Base-by-base conservation (phyloP, 2,888 invertebrate species). In the Malthinus seriepunctatus region DNA sequence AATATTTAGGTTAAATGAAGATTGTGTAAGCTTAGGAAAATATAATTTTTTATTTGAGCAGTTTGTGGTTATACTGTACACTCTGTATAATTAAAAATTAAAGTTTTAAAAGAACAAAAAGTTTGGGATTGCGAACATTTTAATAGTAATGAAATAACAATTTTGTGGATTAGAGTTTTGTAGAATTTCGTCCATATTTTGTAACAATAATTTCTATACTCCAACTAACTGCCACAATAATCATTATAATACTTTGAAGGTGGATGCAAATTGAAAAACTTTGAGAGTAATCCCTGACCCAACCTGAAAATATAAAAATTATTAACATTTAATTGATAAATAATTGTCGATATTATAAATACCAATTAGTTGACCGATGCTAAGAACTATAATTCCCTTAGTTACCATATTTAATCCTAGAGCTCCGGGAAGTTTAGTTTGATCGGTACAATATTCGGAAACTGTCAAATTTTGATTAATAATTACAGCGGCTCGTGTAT, bases 331-430 rank as follows among this genome's bases (percentile, higher is more conserved):
- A 45, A 38, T 39, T 31, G 31, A 56, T 44, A 38, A 58, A 46
- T 7, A 42, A 53, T 35, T 6, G 9, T 15, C 7, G 11, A 5
- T 47, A 45, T n/a, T 9, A 44, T 10, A 50, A 69, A 67, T 67
- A 77, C 78, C 79, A 57, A 84, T 71, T 6, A 82, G 63, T 66
- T 87, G 88, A 1, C 89, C 89, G 1, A 86, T 71, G 1, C 85
- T 84, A 5, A 88, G 85, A 0, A 88, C 86, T 32, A 87, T 81
- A 1, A 89, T 71, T 2, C 88, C 89, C 80, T 89, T 89, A 0
- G 84, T 81, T 46, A 89, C 80, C 89, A 89, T 89, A 64, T 87
- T 88, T 1, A 89, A 78, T 0, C 89, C 89, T 1, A 89, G 81
- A 0, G 88, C 89, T 0, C 88, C 86, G 0, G 89, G 86, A 0